Evolutionary conservation across 2,888 invertebrate genomes (phyloP).

Genomic region (Matsumyia berberina): DNA sequence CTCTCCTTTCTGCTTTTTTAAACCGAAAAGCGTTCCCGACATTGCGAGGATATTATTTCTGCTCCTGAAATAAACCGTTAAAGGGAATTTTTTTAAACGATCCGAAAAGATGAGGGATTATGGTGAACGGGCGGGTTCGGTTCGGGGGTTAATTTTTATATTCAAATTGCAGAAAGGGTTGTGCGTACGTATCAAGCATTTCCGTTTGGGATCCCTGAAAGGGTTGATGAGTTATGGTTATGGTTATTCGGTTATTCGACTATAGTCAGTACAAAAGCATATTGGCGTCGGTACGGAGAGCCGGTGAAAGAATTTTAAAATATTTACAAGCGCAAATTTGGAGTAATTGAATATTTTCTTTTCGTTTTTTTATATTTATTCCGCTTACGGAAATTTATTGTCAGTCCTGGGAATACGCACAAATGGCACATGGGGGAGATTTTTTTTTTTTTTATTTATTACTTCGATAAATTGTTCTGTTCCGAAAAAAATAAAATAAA

Average conservation of each 20-base stretch:
- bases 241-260: constrained; percentile 36
- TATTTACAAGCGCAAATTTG: constrained; percentile 61
- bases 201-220: constrained; percentile 28
- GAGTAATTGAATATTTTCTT: constrained; percentile 67
- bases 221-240: constrained; percentile 66
- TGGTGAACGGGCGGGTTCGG: neutral
- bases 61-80: constrained; percentile 33
- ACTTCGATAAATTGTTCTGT: constrained; percentile 25
- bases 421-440: constrained; percentile 42
- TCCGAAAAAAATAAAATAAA: too few species aligned
- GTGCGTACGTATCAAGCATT: constrained; percentile 25
- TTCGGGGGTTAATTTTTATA: constrained; percentile 12
- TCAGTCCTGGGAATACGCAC: constrained; percentile 49
- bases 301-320: constrained; percentile 43
- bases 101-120: constrained; percentile 20
- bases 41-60: constrained; percentile 44
- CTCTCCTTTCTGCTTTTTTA: constrained; percentile 1
- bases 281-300: neutral
- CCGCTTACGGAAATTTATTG: constrained; percentile 53
- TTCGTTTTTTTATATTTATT: constrained; percentile 13
- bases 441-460: constrained; percentile 40
- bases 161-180: constrained; percentile 46
- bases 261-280: constrained; percentile 13
- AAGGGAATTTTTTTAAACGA: constrained; percentile 36
- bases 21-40: too few species aligned